Percentiles rank a stretch among this genome's conserved stretches.
Evolutionary conservation across 1,140 invertebrate genomes (phyloP).

Genomic region (Druon quercuslanigerum): DNA sequence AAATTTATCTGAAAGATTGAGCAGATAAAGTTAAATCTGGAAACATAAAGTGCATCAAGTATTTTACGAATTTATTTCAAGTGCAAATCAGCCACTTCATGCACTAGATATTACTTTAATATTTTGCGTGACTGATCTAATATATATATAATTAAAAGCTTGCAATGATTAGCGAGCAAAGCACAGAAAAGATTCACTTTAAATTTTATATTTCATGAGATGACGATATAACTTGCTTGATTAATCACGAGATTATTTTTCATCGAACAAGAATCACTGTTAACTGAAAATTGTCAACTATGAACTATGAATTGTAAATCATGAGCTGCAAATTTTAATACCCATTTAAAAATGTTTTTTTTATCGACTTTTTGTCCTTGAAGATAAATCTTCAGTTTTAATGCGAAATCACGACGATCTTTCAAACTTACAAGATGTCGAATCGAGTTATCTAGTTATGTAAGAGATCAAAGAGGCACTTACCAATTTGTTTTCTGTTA

Average conservation of each 20-base stretch:
- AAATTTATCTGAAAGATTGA: too few relatives aligned
- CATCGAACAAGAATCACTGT: too few relatives aligned
- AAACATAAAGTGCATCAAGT: not conserved
- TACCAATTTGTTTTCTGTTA: slow-evolving; percentile 69
- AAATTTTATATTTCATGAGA: not conserved
- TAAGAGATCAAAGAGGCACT: slow-evolving; percentile 44
- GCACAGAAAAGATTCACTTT: not conserved
- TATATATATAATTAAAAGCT: not conserved
- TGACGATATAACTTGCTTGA: too few relatives aligned
- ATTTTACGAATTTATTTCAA: not conserved
- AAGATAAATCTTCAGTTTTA: slow-evolving; percentile 8
- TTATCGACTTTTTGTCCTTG: not conserved
- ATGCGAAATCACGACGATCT: not conserved
- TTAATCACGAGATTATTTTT: too few relatives aligned
- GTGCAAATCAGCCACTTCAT: not conserved
- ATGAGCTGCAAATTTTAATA: not conserved
- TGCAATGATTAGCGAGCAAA: not conserved
- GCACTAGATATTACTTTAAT: slow-evolving; percentile 8
- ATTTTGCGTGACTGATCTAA: slow-evolving; percentile 4
- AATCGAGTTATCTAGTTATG: slow-evolving; percentile 10
- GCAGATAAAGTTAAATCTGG: too few relatives aligned
- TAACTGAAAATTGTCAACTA: too few relatives aligned
- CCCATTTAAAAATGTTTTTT: not conserved
- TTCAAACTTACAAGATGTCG: not conserved
- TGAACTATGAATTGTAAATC: too few relatives aligned